phyloP scores from a whole-genome alignment of 2,888 invertebrate species.

The Megamerina dolium region DNA sequence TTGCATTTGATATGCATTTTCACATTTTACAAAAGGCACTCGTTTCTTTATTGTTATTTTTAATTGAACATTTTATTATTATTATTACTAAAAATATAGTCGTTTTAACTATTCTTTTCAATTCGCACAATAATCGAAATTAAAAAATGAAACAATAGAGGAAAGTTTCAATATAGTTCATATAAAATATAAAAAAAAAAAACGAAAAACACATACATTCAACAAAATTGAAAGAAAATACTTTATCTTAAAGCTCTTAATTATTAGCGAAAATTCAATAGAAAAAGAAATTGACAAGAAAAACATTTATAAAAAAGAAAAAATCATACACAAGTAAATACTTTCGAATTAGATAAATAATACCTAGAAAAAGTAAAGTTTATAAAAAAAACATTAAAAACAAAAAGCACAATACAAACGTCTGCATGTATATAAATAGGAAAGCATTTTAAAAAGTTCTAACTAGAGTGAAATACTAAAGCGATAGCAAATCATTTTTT shows the following conservation, averaged over 20 bases:
- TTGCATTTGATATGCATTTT: neutral
- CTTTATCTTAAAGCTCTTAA: conserved; percentile 3
- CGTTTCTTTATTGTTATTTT: no score
- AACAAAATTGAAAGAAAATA: conserved; percentile 6
- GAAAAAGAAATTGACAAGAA: no score
- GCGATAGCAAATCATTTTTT: neutral
- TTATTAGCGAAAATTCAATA: no score
- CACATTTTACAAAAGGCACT: conserved; percentile 2
- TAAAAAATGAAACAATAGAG: no score
- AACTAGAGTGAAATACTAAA: neutral
- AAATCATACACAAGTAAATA: conserved; percentile 1
- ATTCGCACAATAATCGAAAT: no score
- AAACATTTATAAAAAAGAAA: neutral
- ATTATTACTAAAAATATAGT: no score
- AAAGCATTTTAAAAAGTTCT: neutral
- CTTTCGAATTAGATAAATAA: neutral
- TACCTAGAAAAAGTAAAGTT: no score
- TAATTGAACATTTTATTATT: no score
- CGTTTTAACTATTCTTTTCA: no score
- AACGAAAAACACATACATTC: neutral
- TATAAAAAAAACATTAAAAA: no score
- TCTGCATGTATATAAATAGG: neutral
- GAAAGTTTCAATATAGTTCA: no score
- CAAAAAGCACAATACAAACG: no score
- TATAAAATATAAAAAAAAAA: conserved; percentile 4